A percentile compares a stretch with the other conserved stretches of the same genome.
phyloP scores from a whole-genome alignment of 2,888 invertebrate genomes.

The Platynereis dumerilii region DNA sequence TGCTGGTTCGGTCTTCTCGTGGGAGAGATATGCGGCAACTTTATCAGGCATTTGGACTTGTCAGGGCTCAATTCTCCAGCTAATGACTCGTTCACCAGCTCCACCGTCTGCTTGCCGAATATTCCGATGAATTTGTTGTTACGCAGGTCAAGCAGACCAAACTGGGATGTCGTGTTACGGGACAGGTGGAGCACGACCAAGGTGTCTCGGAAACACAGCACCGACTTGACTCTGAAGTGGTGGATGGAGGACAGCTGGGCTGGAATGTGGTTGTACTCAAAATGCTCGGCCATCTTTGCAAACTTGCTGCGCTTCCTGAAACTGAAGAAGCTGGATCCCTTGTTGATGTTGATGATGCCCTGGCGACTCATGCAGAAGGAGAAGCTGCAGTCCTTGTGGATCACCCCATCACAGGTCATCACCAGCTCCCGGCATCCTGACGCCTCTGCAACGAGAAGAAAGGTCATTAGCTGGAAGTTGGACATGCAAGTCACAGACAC shows the following conservation, averaged over 20 bases:
- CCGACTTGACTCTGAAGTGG: constrained; percentile 61
- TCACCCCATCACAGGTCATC: constrained; percentile 54
- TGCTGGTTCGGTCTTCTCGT: constrained; percentile 7
- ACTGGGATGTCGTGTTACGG: constrained; percentile 59
- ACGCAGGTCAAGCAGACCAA: constrained; percentile 59
- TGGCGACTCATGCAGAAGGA: constrained; percentile 62
- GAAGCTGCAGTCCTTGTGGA: constrained; percentile 61
- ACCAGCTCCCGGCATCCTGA: constrained; percentile 58
- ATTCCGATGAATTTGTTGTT: constrained; percentile 61
- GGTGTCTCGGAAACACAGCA: constrained; percentile 57
- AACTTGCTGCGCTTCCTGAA: constrained; percentile 60
- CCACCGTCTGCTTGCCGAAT: constrained; percentile 58
- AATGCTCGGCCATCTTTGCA: constrained; percentile 63
- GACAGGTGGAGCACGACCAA: constrained; percentile 59
- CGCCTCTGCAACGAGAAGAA: constrained; percentile 50
- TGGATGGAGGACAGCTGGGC: constrained; percentile 63
- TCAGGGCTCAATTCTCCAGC: constrained; percentile 60
- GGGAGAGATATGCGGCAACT: constrained; percentile 43
- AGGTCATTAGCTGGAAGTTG: too few species aligned
- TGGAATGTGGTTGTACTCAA: constrained; percentile 64
- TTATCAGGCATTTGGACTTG: constrained; percentile 55
- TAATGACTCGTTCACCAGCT: constrained; percentile 57
- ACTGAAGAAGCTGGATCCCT: constrained; percentile 57
- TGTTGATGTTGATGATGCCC: constrained; percentile 61
- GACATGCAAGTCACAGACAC: too few species aligned